These are phyloP conservation scores for Apus apus DNA, from an alignment of 2,113 vertebrate genomes.

Conservation along the genomic window DNA sequence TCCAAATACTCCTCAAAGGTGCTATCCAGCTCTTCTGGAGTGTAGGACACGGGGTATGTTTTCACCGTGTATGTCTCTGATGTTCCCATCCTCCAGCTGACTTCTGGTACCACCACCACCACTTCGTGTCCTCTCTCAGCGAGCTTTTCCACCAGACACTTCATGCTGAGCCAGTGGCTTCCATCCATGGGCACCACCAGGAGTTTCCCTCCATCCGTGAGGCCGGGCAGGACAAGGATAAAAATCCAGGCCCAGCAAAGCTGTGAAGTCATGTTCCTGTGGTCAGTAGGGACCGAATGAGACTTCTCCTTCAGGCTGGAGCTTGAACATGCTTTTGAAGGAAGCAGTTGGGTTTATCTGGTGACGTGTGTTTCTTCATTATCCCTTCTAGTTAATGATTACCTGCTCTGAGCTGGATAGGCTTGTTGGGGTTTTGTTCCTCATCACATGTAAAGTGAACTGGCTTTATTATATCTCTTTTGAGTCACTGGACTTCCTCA, in stretches of 20 bases:
- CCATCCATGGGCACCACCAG: conserved; percentile 79
- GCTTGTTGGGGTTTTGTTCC: too few species aligned
- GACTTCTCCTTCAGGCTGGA: not conserved
- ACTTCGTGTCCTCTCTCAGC: conserved; percentile 76
- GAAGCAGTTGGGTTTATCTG: too few species aligned
- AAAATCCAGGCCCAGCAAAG: not conserved
- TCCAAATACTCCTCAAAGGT: not conserved
- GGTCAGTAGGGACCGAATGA: not conserved
- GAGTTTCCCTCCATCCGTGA: conserved; percentile 72
- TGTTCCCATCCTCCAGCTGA: conserved; percentile 56
- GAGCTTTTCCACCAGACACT: conserved; percentile 80
- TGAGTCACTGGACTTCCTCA: not conserved
- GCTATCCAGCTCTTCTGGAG: conserved; percentile 47
- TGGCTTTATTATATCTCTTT: too few species aligned
- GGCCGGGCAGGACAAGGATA: not conserved
- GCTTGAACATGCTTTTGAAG: too few species aligned
- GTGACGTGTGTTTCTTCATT: too few species aligned
- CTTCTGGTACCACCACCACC: conserved; percentile 78
- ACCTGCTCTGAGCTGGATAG: too few species aligned
- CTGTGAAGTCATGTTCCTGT: not conserved
- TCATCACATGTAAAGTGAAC: too few species aligned
- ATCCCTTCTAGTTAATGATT: conserved; percentile 3
- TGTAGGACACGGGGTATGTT: conserved; percentile 68
- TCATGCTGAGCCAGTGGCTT: conserved; percentile 46
- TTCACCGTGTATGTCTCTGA: conserved; percentile 56